These are phyloP conservation scores for Oncopodura yosiiana DNA, from an alignment of 1,140 invertebrate species.

Conservation along the genomic window DNA sequence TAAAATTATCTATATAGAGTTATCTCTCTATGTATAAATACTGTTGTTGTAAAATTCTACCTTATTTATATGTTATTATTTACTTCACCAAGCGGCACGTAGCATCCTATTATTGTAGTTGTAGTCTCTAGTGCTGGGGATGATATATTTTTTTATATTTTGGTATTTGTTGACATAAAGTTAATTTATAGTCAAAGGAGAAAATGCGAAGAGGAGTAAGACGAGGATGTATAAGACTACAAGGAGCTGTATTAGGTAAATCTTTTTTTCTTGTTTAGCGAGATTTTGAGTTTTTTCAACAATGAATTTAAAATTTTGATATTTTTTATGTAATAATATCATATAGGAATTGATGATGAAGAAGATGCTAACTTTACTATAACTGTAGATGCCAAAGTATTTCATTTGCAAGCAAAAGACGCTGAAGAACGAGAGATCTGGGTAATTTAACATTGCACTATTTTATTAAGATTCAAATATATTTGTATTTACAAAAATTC, in stretches of 20 bases:
- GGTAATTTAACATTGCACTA: conserved; percentile 39
- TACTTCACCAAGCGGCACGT: too few relatives aligned
- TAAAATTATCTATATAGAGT: too few relatives aligned
- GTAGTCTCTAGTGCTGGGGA: too few relatives aligned
- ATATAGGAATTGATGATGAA: conserved; percentile 98
- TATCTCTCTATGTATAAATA: too few relatives aligned
- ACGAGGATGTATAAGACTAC: conserved; percentile 84
- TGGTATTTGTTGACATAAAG: conserved; percentile 15
- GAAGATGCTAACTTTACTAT: conserved; percentile 99
- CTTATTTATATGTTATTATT: too few relatives aligned
- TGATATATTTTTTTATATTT: conserved; percentile 5
- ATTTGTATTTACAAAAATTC: background rate
- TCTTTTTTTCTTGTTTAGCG: too few relatives aligned
- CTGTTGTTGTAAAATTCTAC: too few relatives aligned
- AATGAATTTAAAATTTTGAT: too few relatives aligned
- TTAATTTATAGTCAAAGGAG: conserved; percentile 78
- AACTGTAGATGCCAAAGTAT: conserved; percentile 96
- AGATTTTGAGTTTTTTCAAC: too few relatives aligned
- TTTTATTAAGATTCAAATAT: background rate
- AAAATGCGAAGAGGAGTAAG: conserved; percentile 96
- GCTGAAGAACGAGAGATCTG: conserved; percentile 87
- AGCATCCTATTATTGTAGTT: too few relatives aligned
- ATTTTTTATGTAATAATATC: too few relatives aligned
- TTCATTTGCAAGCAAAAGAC: conserved; percentile 95
- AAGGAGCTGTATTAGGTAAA: conserved; percentile 90